phyloP scores from a whole-genome alignment of 2,888 invertebrate genomes.

The Macaria notata region DNA sequence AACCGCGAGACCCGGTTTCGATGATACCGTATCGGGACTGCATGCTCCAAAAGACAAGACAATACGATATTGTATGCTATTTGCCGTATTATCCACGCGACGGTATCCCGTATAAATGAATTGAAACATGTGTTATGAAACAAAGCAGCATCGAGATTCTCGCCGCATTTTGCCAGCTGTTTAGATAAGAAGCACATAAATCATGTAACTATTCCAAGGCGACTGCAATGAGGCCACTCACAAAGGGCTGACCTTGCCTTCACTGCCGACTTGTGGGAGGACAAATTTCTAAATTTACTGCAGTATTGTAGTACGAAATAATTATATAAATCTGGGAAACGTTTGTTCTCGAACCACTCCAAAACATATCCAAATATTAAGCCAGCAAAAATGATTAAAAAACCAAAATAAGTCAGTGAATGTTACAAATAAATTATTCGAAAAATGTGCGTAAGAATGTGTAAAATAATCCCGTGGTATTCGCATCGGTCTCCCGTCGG shows the following conservation, averaged over 20 bases:
- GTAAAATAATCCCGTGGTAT: slow-evolving; percentile 41
- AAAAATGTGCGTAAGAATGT: too few relatives aligned
- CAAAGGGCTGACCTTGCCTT: slow-evolving; percentile 75
- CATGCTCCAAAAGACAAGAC: slow-evolving; percentile 12
- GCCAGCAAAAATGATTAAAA: neutral
- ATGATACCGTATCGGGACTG: slow-evolving; percentile 23
- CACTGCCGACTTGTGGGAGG: slow-evolving; percentile 62
- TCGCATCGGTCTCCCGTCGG: slow-evolving; percentile 62
- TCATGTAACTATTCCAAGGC: slow-evolving; percentile 80
- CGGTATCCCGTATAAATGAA: slow-evolving; percentile 15
- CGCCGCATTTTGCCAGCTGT: slow-evolving; percentile 53
- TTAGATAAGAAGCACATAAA: slow-evolving; percentile 68
- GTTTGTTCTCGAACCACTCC: neutral
- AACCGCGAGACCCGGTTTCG: slow-evolving; percentile 38
- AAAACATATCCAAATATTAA: too few relatives aligned
- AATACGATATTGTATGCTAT: slow-evolving; percentile 13
- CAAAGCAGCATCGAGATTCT: slow-evolving; percentile 46
- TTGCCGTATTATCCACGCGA: slow-evolving; percentile 7
- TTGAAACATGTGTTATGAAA: slow-evolving; percentile 39
- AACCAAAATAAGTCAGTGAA: too few relatives aligned
- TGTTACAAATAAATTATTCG: too few relatives aligned
- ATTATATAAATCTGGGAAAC: slow-evolving; percentile 9
- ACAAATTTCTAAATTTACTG: slow-evolving; percentile 45
- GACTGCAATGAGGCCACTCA: slow-evolving; percentile 74
- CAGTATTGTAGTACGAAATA: slow-evolving; percentile 5